Evolutionary conservation across 2,797 vertebrate genomes (phyloP), one percentile per base, ranked within the genome.

Genomic region (Sebastiscus albofasciatus): DNA sequence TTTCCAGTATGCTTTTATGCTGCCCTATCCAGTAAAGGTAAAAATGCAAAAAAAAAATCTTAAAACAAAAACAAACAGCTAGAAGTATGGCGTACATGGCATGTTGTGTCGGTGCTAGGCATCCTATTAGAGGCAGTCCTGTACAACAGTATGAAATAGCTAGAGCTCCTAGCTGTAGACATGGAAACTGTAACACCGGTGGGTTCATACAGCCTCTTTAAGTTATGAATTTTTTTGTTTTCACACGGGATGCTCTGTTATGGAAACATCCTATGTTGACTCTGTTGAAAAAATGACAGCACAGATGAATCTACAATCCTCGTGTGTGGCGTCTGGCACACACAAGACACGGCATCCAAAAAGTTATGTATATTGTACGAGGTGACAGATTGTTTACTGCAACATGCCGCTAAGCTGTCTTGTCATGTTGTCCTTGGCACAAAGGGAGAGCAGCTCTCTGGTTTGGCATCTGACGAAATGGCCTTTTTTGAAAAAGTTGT

Each of bases 381-480:
- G 78, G 67, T 67, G 71, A 78, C 78, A 83, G 75, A 80, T 62
- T 85, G 78, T 85, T 89, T 70, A 75, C 69, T 33, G 77, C 62
- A 79, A 60, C 74, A 75, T 66, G 75, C 66, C 5, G 65, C 70
- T 67, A 72, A 72, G 71, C 56, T 55, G 73, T 64, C 76, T 74
- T 80, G 56, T 71, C 73, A 74, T 76, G 84, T 82, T 81, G 81
- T 81, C 60, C 84, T 83, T 82, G 80, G 80, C 80, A 82, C 75
- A 83, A 72, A 79, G 46, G 42, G 56, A 73, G 60, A 76, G 82
- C 54, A 34, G 36, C 58, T 66, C 67, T 79, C 31, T 31, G 56
- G 56, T 72, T 46, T 86, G 86, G 86, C 72, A 76, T 75, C 31
- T 67, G 46, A 70, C 36, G 67, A 77, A 81, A 49, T 49, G 18